Base-by-base conservation (phyloP, 2,113 vertebrate genomes). In the Paramisgurnus dabryanus region DNA sequence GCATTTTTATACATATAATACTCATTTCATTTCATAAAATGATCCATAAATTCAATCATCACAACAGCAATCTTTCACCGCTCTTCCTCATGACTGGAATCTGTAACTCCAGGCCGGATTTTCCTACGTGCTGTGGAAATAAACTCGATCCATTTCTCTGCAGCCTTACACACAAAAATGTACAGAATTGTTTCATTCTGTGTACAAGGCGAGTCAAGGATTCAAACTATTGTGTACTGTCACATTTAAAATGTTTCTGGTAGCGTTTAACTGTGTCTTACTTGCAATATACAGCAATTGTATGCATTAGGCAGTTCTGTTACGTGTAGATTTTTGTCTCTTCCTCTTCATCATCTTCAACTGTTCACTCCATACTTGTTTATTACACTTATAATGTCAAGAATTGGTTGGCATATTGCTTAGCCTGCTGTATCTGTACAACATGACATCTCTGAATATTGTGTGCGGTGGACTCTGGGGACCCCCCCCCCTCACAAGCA, bases 401-500 rank as follows among this genome's bases (percentile, higher is more conserved):
- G 5, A 72, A 7, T 7, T 72, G 41, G 34, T 18, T 58, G 39
- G 7, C n/a, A 72, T 58, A 41, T 18, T 27, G 3, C 39, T 60
- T 27, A 45, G 43, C 41, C 71, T 18, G 27, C 15, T 58, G 39
- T 40, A 57, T 72, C 34, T 72, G 2, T 41, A 11, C 10, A 74
- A 2, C 17, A 74, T 27, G 40, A 60, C 71, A 61, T 6, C 55
- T 61, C n/a, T 61, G 13, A 61, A 61, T 74, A 11, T 57, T 74
- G 40, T 45, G 40, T 45, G 57, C 39, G 70, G 10, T 60, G 55
- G 70, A 73, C 72, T 63, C 72, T 76, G 73, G 73, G 15, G 61
- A 50, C 74, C 63, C 63, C 74, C 74, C 61, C 74, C 80, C 69
- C 82, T 81, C 84, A 80, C 76, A 65, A 76, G 85, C 86, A 83